phyloP scores from a whole-genome alignment of 2,113 vertebrate species.

The Eretmochelys imbricata region DNA sequence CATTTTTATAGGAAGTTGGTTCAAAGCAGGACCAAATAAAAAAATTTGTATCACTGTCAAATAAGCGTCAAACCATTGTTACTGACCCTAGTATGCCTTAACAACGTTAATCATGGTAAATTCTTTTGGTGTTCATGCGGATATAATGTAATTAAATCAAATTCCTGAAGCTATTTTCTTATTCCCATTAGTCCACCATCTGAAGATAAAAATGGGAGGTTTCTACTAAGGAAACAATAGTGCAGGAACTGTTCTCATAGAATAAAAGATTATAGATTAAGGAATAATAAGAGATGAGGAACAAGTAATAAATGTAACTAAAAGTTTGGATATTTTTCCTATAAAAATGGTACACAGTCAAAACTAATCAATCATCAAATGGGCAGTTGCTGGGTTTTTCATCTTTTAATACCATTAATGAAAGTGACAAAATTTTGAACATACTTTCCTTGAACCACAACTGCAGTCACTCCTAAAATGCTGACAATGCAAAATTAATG shows the following conservation, averaged over 20 bases:
- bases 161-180: slow-evolving; percentile 59
- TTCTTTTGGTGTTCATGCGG: slow-evolving; percentile 67
- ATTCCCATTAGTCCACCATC: neutral
- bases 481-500: neutral
- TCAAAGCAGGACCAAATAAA: neutral
- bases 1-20: neutral
- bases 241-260: neutral
- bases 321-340: neutral
- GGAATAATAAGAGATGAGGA: neutral
- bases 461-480: neutral
- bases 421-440: neutral
- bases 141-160: slow-evolving; percentile 71
- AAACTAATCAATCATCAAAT: neutral
- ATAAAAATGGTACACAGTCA: neutral
- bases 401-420: neutral
- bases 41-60: slow-evolving; percentile 9
- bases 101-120: slow-evolving; percentile 74
- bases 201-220: neutral
- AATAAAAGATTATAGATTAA: neutral
- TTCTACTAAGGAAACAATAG: neutral
- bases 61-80: slow-evolving; percentile 34
- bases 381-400: neutral
- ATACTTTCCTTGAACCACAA: neutral
- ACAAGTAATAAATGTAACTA: neutral
- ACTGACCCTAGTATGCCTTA: slow-evolving; percentile 49